Evolutionary conservation across 2,113 vertebrate species (phyloP).

Genomic region (Condylura cristata): DNA sequence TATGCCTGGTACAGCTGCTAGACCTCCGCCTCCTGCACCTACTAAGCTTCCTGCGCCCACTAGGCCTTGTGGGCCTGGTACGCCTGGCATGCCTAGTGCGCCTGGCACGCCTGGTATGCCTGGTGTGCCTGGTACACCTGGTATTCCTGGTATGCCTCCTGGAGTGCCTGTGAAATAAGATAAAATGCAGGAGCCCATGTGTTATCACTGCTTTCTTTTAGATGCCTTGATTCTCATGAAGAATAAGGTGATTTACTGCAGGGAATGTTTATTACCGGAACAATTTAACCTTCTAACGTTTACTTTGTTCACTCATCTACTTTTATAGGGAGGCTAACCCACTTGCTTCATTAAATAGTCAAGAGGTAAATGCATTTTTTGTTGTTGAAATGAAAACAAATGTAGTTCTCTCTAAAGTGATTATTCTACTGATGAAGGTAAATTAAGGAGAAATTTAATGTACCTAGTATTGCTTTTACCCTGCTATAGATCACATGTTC

Average conservation of each 20-base stretch:
- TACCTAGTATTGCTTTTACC: neutral
- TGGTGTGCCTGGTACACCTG: no score
- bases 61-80: no score
- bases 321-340: neutral
- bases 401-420: neutral
- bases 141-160: neutral
- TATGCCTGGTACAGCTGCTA: no score
- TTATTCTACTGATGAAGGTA: neutral
- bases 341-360: neutral
- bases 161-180: rapidly evolving
- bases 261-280: neutral
- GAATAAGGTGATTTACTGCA: neutral
- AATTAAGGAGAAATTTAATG: neutral
- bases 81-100: no score
- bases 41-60: no score
- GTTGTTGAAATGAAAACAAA: neutral
- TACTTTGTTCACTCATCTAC: neutral
- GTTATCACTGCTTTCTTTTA: neutral
- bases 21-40: no score
- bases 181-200: neutral
- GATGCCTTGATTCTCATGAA: neutral
- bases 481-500: neutral
- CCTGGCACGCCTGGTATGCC: no score
- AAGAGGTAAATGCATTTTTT: neutral
- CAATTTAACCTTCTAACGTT: neutral